phyloP scores from a whole-genome alignment of 1,140 invertebrate species.

The Protaetia brevitarsis region DNA sequence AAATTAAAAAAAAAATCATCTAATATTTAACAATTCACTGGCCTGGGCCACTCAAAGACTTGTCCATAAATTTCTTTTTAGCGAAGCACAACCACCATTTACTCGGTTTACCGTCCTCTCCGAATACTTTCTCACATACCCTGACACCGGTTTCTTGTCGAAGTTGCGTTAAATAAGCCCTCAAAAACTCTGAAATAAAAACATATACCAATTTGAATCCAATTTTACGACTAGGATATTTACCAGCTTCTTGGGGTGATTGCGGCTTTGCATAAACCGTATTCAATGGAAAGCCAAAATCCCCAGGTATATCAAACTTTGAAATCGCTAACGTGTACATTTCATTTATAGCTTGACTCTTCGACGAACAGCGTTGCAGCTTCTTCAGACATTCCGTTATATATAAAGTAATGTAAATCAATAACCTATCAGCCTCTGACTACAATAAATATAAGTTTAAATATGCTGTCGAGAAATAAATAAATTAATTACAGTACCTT shows the following conservation, averaged over 20 bases:
- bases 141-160: conserved; percentile 91
- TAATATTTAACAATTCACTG: conserved; percentile 47
- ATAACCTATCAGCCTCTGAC: conserved; percentile 90
- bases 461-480: not conserved
- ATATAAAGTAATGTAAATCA: conserved; percentile 98
- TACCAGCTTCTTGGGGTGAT: conserved; percentile 75
- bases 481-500: conserved; percentile 61
- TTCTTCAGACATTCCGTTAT: conserved; percentile 97
- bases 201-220: not conserved
- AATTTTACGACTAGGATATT: conserved; percentile 26
- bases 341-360: conserved; percentile 88
- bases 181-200: conserved; percentile 73
- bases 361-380: conserved; percentile 86
- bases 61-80: conserved; percentile 99
- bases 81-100: conserved; percentile 99
- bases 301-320: conserved; percentile 96
- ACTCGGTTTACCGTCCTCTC: conserved; percentile 89
- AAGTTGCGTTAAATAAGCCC: conserved; percentile 90
- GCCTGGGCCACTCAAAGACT: conserved; percentile 83
- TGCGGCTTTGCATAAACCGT: conserved; percentile 91
- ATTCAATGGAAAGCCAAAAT: conserved; percentile 94
- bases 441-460: conserved; percentile 51
- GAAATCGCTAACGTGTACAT: conserved; percentile 95
- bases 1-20: not conserved
- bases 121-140: conserved; percentile 90